A percentile compares a stretch with the other conserved stretches of the same genome.
phyloP scores from a whole-genome alignment of 2,113 vertebrate genomes.

The Coptodon bakossiorum region DNA sequence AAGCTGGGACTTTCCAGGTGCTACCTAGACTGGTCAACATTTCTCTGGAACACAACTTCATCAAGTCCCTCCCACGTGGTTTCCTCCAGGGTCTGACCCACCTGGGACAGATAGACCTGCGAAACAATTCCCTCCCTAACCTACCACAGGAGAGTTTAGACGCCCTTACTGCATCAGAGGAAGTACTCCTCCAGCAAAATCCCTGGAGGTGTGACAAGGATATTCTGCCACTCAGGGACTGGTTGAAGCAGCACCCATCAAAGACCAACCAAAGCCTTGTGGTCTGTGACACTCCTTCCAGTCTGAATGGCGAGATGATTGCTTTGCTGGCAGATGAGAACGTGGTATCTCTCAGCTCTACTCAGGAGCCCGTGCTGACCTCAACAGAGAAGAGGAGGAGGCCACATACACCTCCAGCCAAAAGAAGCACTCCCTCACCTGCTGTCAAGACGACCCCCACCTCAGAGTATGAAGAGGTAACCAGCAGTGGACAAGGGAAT shows the following conservation, averaged over 20 bases:
- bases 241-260: constrained; percentile 71
- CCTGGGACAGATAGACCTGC: constrained; percentile 77
- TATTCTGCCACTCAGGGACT: constrained; percentile 78
- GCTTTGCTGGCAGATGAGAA: constrained; percentile 36
- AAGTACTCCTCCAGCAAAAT: constrained; percentile 80
- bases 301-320: constrained; percentile 60
- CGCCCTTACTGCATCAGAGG: constrained; percentile 60
- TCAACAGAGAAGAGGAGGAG: constrained; percentile 33
- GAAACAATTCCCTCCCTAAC: constrained; percentile 78
- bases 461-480: constrained; percentile 1
- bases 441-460: constrained; percentile 28
- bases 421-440: constrained; percentile 29
- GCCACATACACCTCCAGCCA: constrained; percentile 17
- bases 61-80: constrained; percentile 68
- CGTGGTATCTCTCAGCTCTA: constrained; percentile 2
- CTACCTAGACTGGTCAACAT: constrained; percentile 79
- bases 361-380: constrained; percentile 6
- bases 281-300: constrained; percentile 68
- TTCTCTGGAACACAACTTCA: constrained; percentile 83
- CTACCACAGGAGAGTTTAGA: constrained; percentile 75
- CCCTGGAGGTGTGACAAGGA: constrained; percentile 84
- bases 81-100: constrained; percentile 69
- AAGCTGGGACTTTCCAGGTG: constrained; percentile 66
- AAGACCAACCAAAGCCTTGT: constrained; percentile 69
- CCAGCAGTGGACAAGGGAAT: constrained; percentile 1